Evolutionary conservation across 53 echinoderm and acorn worm genomes (phyloP).

Genomic region (Paracentrotus lividus): DNA sequence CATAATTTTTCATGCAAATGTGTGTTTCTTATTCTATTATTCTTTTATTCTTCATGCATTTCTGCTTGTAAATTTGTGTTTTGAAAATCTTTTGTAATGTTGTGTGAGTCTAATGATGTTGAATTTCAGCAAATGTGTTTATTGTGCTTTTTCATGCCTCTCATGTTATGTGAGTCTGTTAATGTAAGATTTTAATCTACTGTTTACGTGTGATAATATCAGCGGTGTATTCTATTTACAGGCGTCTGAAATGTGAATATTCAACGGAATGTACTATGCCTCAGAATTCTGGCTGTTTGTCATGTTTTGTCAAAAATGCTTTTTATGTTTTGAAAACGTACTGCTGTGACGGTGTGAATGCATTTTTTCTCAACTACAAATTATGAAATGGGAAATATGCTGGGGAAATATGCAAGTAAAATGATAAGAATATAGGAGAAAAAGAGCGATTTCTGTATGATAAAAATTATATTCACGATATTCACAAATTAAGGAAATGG

Average conservation of each 20-base stretch:
- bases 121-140: background rate
- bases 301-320: constrained; percentile 39
- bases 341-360: background rate
- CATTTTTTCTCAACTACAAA: too few relatives aligned
- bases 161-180: background rate
- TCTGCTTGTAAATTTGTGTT: background rate
- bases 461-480: background rate
- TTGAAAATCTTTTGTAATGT: background rate
- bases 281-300: background rate
- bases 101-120: background rate
- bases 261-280: background rate
- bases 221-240: constrained; percentile 3
- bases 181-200: background rate
- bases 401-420: background rate
- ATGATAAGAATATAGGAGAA: background rate
- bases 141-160: background rate
- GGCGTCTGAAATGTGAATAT: background rate
- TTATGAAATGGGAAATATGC: background rate
- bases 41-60: constrained; percentile 2
- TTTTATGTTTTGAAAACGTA: background rate
- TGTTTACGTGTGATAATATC: constrained; percentile 1
- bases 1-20: background rate
- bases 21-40: background rate
- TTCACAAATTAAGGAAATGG: background rate
- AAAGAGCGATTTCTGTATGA: background rate